phyloP scores from a whole-genome alignment of 2,797 vertebrate genomes.

The Picus viridis region DNA sequence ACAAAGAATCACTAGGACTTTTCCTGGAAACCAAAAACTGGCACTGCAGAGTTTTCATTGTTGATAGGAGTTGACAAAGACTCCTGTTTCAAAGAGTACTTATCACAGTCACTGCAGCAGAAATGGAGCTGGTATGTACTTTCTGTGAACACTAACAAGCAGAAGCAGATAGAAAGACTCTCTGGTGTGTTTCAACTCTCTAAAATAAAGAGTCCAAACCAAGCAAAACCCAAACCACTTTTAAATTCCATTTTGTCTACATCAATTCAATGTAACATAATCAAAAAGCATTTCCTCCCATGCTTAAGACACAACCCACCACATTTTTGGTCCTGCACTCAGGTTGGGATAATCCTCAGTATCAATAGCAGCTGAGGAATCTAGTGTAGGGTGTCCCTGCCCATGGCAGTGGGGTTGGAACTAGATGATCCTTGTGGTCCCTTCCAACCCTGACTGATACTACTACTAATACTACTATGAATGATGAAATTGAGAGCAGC shows the following conservation, averaged over 20 bases:
- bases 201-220: background rate
- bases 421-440: too few species aligned
- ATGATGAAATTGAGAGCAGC: too few species aligned
- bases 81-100: background rate
- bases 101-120: background rate
- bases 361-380: too few species aligned
- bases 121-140: background rate
- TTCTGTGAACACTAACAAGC: background rate
- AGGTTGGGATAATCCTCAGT: too few species aligned
- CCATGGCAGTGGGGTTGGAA: too few species aligned
- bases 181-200: background rate
- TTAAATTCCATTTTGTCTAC: background rate
- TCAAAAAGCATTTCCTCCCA: background rate
- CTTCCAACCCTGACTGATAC: too few species aligned
- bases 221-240: background rate
- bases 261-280: background rate
- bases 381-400: too few species aligned
- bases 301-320: background rate
- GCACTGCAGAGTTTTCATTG: background rate
- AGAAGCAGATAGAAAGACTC: background rate
- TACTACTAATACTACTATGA: too few species aligned
- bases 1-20: background rate
- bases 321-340: background rate
- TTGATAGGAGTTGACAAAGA: background rate
- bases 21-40: background rate